Evolutionary conservation across 2,797 vertebrate genomes (phyloP), one percentile per base, ranked within the genome.

Genomic region (Poeciliopsis paucimaculata): DNA sequence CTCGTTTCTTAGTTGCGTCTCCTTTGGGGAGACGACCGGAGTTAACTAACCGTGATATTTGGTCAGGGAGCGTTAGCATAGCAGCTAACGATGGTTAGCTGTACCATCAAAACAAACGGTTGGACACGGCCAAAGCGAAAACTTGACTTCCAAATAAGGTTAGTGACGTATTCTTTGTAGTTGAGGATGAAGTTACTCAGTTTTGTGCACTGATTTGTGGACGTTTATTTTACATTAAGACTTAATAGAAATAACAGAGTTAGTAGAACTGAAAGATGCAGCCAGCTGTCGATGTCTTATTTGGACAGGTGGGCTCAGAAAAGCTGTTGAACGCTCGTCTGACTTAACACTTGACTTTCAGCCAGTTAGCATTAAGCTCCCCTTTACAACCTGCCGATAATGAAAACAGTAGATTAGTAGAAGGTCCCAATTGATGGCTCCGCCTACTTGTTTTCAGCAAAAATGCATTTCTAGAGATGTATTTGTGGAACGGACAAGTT

Each of bases 81-180:
- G 10, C 18, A 60, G 92, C 89, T 92, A 92, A 82, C 64, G 41
- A 41, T 10, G 1, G 78, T 53, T 87, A 89, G 90, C 90, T 66
- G 75, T 62, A 80, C 55, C 73, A 80, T 88, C 70, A 82, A 86
- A 43, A 41, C 53, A 1, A 66, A 66, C n/a, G 36, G 78, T 90
- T 82, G 74, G 34, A 41, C 0, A 72, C 81, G 73, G 55, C 76
- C 75, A 75, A 49, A 84, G 73, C 83, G 87, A 90, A 87, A 76
- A 34, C 41, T 2, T 0, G 12, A 3, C 64, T 91, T 90, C 86
- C 90, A 73, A 92, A 88, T 90, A 89, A 91, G 2, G 3, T 13
- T 1, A 39, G 26, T 43, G 28, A 2, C 20, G 0, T 0, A 18
- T 16, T 0, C 0, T 18, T 13, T 46, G 0, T 72, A 0, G 9